A percentile compares a stretch with the other conserved stretches of the same genome.
phyloP scores from a whole-genome alignment of 2,113 vertebrate species.

The Bufo bufo region DNA sequence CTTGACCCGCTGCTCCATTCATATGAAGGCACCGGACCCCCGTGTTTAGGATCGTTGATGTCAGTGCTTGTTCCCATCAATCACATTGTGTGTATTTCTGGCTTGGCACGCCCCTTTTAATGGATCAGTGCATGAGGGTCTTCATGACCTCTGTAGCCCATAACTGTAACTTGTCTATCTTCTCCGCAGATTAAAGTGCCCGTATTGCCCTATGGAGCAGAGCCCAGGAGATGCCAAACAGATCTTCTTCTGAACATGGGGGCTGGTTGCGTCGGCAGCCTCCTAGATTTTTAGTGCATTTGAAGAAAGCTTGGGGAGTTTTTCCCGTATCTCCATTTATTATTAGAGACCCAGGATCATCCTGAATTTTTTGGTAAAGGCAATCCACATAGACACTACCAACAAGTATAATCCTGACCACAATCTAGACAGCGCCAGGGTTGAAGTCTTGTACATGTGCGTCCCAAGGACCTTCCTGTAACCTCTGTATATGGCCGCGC shows the following conservation, averaged over 20 bases:
- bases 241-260: constrained; percentile 84
- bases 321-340: constrained; percentile 63
- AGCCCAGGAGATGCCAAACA: constrained; percentile 86
- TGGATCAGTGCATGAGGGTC: too few relatives aligned
- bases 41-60: too few relatives aligned
- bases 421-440: constrained; percentile 52
- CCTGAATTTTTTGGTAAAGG: constrained; percentile 68
- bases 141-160: too few relatives aligned
- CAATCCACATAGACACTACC: constrained; percentile 71
- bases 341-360: constrained; percentile 72
- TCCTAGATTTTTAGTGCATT: constrained; percentile 70
- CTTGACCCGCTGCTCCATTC: too few relatives aligned
- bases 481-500: constrained; percentile 79
- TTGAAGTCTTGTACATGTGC: constrained; percentile 62
- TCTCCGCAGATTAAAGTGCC: constrained; percentile 81
- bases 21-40: too few relatives aligned
- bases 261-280: constrained; percentile 65
- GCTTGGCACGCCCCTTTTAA: too few relatives aligned
- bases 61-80: too few relatives aligned
- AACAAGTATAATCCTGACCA: constrained; percentile 65
- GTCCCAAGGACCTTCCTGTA: constrained; percentile 76
- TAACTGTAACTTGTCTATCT: background rate
- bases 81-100: too few relatives aligned
- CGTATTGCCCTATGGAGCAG: constrained; percentile 87
- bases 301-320: constrained; percentile 65